Conservation (phyloP, 2,797 vertebrate species). For the Lindbergichthys nudifrons region DNA sequence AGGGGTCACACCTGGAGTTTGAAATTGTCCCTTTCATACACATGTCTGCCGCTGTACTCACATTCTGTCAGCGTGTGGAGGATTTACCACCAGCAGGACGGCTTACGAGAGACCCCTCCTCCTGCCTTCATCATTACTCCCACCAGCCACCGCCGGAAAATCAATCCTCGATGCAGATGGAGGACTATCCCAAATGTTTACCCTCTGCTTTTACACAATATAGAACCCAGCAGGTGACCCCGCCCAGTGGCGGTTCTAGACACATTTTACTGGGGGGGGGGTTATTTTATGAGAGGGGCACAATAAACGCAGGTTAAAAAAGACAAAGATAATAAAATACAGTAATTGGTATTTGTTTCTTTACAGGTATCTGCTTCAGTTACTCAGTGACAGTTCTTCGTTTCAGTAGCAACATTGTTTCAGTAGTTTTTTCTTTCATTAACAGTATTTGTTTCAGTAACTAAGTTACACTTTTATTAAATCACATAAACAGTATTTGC, state of each 20-base stretch:
- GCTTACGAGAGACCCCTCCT: constrained; percentile 31
- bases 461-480: no score
- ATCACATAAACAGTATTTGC: no score
- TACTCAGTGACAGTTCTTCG: no score
- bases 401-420: no score
- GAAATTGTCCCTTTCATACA: neutral
- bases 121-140: constrained; percentile 40
- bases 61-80: constrained; percentile 11
- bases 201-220: constrained; percentile 28
- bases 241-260: neutral
- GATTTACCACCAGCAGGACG: constrained; percentile 27
- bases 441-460: no score
- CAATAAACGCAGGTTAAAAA: no score
- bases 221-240: constrained; percentile 13
- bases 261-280: no score
- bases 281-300: no score
- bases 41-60: constrained; percentile 9
- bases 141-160: constrained; percentile 10
- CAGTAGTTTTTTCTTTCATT: no score
- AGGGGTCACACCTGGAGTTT: constrained; percentile 17
- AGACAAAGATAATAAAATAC: no score
- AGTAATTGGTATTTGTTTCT: no score
- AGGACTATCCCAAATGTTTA: constrained; percentile 9
- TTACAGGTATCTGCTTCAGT: no score
- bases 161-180: constrained; percentile 32